Evolutionary conservation across 2,113 vertebrate genomes (phyloP), one percentile per base, ranked within the genome.

Genomic region (Tachuris rubrigastra): DNA sequence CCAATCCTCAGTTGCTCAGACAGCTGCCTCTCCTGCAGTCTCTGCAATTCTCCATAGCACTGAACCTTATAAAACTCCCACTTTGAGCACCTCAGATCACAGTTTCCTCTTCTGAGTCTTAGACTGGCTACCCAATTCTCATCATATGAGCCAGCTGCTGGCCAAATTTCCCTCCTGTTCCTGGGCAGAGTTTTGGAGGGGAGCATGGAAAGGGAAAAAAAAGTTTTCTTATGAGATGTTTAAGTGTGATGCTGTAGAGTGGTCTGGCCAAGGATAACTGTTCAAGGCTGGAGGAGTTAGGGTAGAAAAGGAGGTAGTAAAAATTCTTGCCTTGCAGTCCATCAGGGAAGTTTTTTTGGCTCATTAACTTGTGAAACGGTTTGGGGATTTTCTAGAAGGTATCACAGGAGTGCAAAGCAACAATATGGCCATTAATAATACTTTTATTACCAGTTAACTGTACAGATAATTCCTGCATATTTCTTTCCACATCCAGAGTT

Each of bases 11-110:
- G 18, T 65, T 77, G 68, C 86, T 85, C 63, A 4, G 66, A 77
- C 92, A 94, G 76, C 88, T 89, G 83, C 65, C 72, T 90, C 47
- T 87, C 72, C 56, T 91, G 87, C 77, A 85, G 69, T 24, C 74
- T 72, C 76, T 65, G 56, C 73, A 87, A 52, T 81, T 65, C 69
- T 74, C 80, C 72, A 67, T 67, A 86, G 73, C 86, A 71, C 30
- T 81, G 37, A 16, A 23, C 73, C 42, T 81, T 75, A 87, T 41
- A 81, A 90, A 90, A 78, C 59, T 86, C 86, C 93, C 76, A 74
- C 83, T 93, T 91, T 56, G 52, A 85, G 73, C 52, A 1, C 86
- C 71, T 68, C 80, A 84, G 72, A 83, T 87, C 80, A 72, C 77
- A 22, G 60, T 75, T 86, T 66, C 76, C 66, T 89, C 56, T 72